Evolutionary conservation across 2,888 invertebrate genomes (phyloP).

Genomic region (Formica aserva): DNA sequence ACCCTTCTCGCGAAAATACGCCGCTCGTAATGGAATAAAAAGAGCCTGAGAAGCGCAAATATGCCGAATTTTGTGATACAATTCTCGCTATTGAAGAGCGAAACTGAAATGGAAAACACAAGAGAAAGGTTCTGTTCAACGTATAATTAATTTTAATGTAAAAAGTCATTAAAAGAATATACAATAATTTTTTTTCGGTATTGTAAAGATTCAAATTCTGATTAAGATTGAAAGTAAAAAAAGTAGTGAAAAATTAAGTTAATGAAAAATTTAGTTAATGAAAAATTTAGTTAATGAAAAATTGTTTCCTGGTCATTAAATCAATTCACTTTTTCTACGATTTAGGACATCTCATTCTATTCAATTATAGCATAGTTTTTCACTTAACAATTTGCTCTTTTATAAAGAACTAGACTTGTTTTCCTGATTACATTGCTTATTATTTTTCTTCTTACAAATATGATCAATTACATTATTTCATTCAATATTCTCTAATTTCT

Average conservation of each 20-base stretch:
- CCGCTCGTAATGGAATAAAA: not conserved
- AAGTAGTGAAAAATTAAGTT: too few relatives aligned
- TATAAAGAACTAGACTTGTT: not conserved
- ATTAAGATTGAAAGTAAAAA: not conserved
- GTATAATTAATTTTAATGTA: not conserved
- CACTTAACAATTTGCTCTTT: not conserved
- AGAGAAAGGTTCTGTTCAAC: not conserved
- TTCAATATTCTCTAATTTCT: not conserved
- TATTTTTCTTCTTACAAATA: not conserved
- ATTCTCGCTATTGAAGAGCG: not conserved
- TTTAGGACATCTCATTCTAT: not conserved
- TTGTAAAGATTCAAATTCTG: not conserved
- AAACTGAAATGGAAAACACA: conserved; percentile 2
- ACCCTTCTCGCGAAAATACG: conserved; percentile 28
- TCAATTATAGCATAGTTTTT: not conserved
- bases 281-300: not conserved
- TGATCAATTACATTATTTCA: not conserved
- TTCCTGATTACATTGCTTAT: not conserved
- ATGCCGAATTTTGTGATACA: conserved; percentile 12
- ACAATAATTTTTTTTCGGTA: not conserved
- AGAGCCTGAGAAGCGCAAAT: conserved; percentile 15
- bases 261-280: not conserved
- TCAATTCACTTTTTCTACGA: not conserved
- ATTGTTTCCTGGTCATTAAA: not conserved
- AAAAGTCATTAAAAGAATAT: not conserved